These are phyloP conservation scores for Melospiza melodia DNA, from an alignment of 2,113 vertebrate genomes.

Conservation along the genomic window DNA sequence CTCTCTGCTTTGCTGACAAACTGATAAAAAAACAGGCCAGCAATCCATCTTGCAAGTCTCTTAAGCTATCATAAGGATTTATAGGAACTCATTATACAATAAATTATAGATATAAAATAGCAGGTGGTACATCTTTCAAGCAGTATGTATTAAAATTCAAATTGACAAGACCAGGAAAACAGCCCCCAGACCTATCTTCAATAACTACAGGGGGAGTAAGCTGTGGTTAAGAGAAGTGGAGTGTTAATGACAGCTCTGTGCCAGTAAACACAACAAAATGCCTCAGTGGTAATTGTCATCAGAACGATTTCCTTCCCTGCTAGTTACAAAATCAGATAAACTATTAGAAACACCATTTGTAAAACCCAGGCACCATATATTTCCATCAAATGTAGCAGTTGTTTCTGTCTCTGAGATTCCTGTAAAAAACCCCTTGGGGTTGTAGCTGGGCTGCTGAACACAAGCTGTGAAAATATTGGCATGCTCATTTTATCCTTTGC, in stretches of 20 bases:
- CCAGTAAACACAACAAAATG: background rate
- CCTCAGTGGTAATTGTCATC: constrained; percentile 10
- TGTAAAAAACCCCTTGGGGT: background rate
- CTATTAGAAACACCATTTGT: background rate
- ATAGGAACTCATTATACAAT: background rate
- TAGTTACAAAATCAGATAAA: background rate
- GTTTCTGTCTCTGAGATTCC: background rate
- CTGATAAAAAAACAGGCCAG: background rate
- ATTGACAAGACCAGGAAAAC: constrained; percentile 16
- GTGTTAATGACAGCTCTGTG: constrained; percentile 21
- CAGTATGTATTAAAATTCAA: constrained; percentile 23
- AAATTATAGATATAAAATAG: constrained; percentile 61
- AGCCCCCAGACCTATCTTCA: constrained; percentile 8
- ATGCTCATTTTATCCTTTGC: background rate
- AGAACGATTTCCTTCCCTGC: constrained; percentile 9
- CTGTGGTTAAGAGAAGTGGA: constrained; percentile 8
- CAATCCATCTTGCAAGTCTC: background rate
- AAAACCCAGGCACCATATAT: background rate
- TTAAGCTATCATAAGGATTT: constrained; percentile 23
- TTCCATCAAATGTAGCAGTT: background rate
- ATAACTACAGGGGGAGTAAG: background rate
- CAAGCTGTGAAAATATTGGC: constrained; percentile 19
- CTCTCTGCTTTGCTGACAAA: background rate
- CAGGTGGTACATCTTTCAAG: constrained; percentile 46
- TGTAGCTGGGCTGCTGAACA: background rate